Evolutionary conservation across 1,140 invertebrate species (phyloP).

Genomic region (Scaptomyza pallida): DNA sequence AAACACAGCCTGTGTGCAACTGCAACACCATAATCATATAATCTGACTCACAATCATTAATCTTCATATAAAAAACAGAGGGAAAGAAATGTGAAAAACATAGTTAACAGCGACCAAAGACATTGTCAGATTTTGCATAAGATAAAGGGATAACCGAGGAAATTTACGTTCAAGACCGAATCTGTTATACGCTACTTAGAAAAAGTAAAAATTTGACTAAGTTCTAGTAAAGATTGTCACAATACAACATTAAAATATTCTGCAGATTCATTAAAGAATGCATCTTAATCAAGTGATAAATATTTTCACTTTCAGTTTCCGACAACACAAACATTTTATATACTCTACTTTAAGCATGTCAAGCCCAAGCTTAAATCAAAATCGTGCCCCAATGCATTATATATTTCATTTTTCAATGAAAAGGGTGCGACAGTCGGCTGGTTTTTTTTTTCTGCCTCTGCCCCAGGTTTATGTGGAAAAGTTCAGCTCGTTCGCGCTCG

Average conservation of each 20-base stretch:
- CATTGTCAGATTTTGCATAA: slow-evolving; percentile 36
- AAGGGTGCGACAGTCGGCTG: slow-evolving; percentile 62
- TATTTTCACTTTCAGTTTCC: too few species aligned
- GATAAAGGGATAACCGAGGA: neutral
- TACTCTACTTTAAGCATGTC: neutral
- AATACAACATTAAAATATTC: too few species aligned
- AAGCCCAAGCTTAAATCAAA: neutral
- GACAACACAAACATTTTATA: neutral
- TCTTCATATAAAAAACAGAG: slow-evolving; percentile 76
- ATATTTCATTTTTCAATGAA: slow-evolving; percentile 61
- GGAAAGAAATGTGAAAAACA: slow-evolving; percentile 21
- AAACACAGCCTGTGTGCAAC: slow-evolving; percentile 19
- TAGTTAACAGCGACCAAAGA: slow-evolving; percentile 31
- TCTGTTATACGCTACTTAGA: neutral
- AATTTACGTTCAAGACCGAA: neutral
- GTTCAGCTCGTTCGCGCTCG: slow-evolving; percentile 45
- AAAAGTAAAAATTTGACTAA: neutral
- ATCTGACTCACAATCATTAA: slow-evolving; percentile 71
- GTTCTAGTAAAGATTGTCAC: too few species aligned
- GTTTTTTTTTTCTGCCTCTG: slow-evolving; percentile 27
- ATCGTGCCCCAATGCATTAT: slow-evolving; percentile 22
- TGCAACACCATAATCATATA: slow-evolving; percentile 62
- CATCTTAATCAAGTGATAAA: too few species aligned
- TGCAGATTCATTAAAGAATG: too few species aligned
- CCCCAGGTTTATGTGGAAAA: neutral